Base-by-base conservation (phyloP, 1,140 invertebrate genomes). In the Holcopasites calliopsidis region DNA sequence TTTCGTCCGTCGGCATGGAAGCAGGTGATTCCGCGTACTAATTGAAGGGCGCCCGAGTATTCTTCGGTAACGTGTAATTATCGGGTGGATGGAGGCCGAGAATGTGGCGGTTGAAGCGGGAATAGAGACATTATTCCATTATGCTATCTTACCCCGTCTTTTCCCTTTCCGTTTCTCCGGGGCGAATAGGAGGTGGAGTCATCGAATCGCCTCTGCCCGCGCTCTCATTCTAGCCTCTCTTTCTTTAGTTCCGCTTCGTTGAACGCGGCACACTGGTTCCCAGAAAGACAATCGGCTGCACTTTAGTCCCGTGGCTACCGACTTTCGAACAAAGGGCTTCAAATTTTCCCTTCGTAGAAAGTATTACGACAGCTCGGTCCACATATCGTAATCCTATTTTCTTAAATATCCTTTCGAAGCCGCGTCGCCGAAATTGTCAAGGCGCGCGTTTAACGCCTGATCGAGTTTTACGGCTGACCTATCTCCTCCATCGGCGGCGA, bases 81-180 rank as follows among this genome's bases (percentile, higher is more conserved):
- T 86, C 82, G 77, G 78, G 76, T 86, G 85, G 84, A 87, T 84
- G 79, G 84, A 84, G 84, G 66, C 68, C 60, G 79, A 77, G 85
- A 87, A 86, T 86, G 84, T 82, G 76, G 70, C 85, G 76, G 80
- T 62, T 70, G 50, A 75, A 83, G 80, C 76, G 81, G 76, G 76
- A 87, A 88, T 88, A 88, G 83, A 88, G 87, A 88, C 87, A 86
- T 88, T 88, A 88, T 85, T 86, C 79, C 82, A 75, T 77, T 76
- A n/a, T n/a, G 80, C 80, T 82, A 84, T 86, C 80, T 79, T 77
- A 75, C 65, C 68, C 76, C 76, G 82, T 72, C 78, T 76, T 62
- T 76, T 76, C n/a, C 58, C 64, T 76, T 76, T 71, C 79, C 65
- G 50, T 65, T 70, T 85, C 71, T 49, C 72, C 47, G 16, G 35